Evolutionary conservation across 2,113 vertebrate genomes (phyloP).

Genomic region (Rhea americana): DNA sequence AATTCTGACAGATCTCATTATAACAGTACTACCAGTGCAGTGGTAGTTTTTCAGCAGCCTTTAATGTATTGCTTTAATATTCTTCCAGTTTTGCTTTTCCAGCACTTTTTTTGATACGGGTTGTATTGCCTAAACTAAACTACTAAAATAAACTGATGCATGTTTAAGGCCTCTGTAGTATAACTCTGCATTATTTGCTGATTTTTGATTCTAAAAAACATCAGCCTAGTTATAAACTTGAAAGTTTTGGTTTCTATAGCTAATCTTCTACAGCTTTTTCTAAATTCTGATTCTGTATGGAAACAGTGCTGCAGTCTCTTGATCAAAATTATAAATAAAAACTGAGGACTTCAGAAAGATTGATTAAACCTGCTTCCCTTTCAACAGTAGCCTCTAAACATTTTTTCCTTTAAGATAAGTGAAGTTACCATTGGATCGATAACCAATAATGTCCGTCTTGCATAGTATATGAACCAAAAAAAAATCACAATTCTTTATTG

Average conservation of each 20-base stretch:
- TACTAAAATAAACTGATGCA: neutral
- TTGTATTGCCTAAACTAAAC: neutral
- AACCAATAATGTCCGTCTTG: neutral
- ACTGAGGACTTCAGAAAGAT: neutral
- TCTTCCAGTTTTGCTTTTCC: neutral
- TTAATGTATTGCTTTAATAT: neutral
- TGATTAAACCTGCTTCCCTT: neutral
- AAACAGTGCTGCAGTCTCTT: neutral
- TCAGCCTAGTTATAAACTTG: fast-evolving
- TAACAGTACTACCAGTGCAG: neutral
- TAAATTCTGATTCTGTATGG: neutral
- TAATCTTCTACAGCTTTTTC: neutral
- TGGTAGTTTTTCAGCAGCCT: neutral
- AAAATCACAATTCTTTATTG: neutral
- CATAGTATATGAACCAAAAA: neutral
- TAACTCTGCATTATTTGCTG: neutral
- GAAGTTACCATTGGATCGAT: neutral
- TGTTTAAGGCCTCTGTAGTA: neutral
- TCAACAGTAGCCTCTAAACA: neutral
- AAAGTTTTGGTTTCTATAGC: neutral
- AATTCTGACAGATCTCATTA: neutral
- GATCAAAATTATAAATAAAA: neutral
- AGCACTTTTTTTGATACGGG: neutral
- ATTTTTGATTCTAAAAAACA: neutral
- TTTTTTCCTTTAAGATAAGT: neutral